Evolutionary conservation across 2,113 vertebrate species (phyloP).

Genomic region (Chinchilla lanigera): DNA sequence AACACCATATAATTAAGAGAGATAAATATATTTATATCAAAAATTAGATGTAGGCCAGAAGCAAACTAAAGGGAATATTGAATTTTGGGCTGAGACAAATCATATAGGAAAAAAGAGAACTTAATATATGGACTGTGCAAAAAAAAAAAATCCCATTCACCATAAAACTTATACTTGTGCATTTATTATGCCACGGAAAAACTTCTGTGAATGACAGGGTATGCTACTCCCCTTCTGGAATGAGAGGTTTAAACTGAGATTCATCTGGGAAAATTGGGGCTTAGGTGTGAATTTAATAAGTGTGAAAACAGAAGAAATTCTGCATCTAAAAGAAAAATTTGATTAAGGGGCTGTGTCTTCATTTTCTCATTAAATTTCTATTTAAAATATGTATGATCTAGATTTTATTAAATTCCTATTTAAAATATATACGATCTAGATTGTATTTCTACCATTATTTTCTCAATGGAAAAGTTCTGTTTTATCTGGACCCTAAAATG

Average conservation of each 20-base stretch:
- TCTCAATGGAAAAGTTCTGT: neutral
- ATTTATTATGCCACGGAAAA: neutral
- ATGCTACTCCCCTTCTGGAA: neutral
- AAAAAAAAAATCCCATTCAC: neutral
- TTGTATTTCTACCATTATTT: neutral
- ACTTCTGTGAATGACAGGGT: neutral
- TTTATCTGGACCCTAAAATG: neutral
- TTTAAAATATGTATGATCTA: neutral
- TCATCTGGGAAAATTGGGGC: neutral
- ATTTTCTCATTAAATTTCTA: neutral
- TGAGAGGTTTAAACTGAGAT: neutral
- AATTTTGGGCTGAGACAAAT: neutral
- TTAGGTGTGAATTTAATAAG: neutral
- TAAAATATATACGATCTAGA: neutral
- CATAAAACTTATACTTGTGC: neutral
- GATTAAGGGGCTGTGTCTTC: neutral
- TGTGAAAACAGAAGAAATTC: neutral
- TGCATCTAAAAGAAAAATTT: neutral
- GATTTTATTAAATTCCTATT: neutral
- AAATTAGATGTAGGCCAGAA: neutral
- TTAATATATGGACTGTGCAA: neutral
- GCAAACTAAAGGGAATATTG: neutral
- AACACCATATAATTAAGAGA: neutral
- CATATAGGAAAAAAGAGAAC: neutral
- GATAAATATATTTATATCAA: neutral